Evolutionary conservation across 2,797 vertebrate species (phyloP), one percentile per base, ranked within the genome.

Genomic region (Crenuchus spilurus): DNA sequence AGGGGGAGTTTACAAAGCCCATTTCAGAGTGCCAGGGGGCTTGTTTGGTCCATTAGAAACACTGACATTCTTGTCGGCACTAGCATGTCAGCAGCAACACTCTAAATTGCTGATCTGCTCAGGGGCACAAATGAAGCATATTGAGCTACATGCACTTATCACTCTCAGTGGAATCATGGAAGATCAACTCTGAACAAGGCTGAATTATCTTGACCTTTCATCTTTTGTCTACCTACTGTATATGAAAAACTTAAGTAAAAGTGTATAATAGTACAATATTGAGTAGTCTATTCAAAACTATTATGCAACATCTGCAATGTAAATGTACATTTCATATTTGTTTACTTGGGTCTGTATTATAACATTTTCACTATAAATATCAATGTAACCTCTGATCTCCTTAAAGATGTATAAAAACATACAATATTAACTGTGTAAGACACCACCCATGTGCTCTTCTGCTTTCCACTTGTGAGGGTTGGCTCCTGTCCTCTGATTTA

Each of bases 1-100:
- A 80, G 67, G 83, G 83, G 83, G 79, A 80, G 77, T 78, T 83
- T 72, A 72, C 75, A 71, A 79, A 82, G 72, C 79, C 85, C 82
- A 86, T 91, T 92, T 80, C 79, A 63, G 51, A 76, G 80, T 75
- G 87, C 89, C 84, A 70, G 80, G 86, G 88, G 91, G 87, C 84
- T 85, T 87, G 85, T 88, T 90, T 80, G 78, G 80, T 87, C 88
- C 88, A 90, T 92, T 92, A 90, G 81, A 88, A 89, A 86, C 75
- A 87, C 84, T 90, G 88, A 84, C 72, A 77, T 77, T 87, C 84
- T 81, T 87, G 80, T 84, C 84, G 73, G 78, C 80, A 72, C 84
- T 67, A 54, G 42, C 80, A 84, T 87, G 85, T 88, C 83, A 86
- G 79, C 82, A 70, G 65, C 74, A 70, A 72, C 55, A 71, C 80